Base-by-base conservation (phyloP, 2,888 invertebrate species). In the Deroplatys truncata region DNA sequence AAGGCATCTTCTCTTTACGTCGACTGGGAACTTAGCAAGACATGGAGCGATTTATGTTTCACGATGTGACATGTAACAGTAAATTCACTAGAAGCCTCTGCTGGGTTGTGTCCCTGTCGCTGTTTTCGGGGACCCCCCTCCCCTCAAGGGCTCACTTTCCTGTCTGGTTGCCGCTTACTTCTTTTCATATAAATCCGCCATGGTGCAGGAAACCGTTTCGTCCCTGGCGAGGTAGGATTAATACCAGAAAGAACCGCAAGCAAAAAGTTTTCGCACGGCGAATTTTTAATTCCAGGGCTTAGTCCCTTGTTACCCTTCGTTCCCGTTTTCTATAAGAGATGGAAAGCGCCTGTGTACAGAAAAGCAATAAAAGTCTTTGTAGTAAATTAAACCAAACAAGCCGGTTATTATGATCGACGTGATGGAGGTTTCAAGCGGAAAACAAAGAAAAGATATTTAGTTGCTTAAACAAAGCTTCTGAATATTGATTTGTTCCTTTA, bases 271-370 rank as follows among this genome's bases (percentile, higher is more conserved):
- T 87, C 83, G 35, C 87, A 82, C 43, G 87, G 35, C 83, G 82
- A 83, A 87, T 87, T 87, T 87, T 87, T 87, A 87, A 87, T 86
- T 86, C 86, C 29, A 82, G 56, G 86, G 82, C 82, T 86, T 82
- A 72, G 28, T 86, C 82, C 86, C 86, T 10, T 72, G 72, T 72
- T 82, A 72, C 56, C 56, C 56, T 72, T 72, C 56, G 56, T 72
- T 72, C 20, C 56, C 56, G 20, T 72, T 72, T 72, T 72, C 56
- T 72, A 72, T 72, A 72, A 72, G 25, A 72, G 56, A 72, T 20
- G 25, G 56, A 72, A 72, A 72, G 56, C 20, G 4, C 20, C 9
- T 72, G 56, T 20, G 56, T 72, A 5, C 56, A 72, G 16, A 72
- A 72, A 72, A 72, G 9, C 16, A 72, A 20, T 20, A 72, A 72